Evolutionary conservation across 1,140 invertebrate species (phyloP), one percentile per base, ranked within the genome.

Genomic region (Drosophila carrolli): DNA sequence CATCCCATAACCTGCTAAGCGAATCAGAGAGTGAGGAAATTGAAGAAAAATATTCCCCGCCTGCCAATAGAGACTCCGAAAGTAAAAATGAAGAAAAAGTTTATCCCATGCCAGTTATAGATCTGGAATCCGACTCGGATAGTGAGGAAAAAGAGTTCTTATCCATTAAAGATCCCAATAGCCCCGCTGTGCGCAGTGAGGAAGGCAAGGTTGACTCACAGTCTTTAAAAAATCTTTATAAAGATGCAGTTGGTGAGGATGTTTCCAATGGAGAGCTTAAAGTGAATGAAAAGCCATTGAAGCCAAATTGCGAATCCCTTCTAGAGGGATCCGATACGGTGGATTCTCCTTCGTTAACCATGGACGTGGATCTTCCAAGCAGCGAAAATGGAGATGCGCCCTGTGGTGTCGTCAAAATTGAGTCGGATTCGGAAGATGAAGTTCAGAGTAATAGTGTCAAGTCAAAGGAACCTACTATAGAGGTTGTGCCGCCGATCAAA

Each of bases 401-500:
- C 7, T 11, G 35, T 13, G 59, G 44, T 13, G 38, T 55, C 2
- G 75, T 82, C 13, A 86, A 86, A 40, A 57, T 78, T 29, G 82
- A 86, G 38, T 75, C 70, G 2, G 72, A 79, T 41, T 63, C 63
- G 4, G 76, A 86, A 29, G 54, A 65, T 29, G 77, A 81, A 27
- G 11, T 7, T n/a, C 9, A 2, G n/a, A 38, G 11, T 16, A 50
- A 29, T 47, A 48, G 32, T 14, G 14, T 29, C 0, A 66, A 66
- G 43, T 14, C 35, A 4, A 65, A 53, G 14, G 8, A 13, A 19
- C 14, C 40, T 35, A 16, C 29, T 38, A 14, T 13, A 13, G 60
- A 54, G 43, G 11, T 29, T 9, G 53, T 53, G n/a, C 11, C 61
- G 7, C 29, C 51, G 2, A 44, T 74, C 5, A 85, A 86, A 51